These are phyloP conservation scores for Aricia agestis DNA, from an alignment of 1,140 invertebrate genomes.

Conservation along the genomic window DNA sequence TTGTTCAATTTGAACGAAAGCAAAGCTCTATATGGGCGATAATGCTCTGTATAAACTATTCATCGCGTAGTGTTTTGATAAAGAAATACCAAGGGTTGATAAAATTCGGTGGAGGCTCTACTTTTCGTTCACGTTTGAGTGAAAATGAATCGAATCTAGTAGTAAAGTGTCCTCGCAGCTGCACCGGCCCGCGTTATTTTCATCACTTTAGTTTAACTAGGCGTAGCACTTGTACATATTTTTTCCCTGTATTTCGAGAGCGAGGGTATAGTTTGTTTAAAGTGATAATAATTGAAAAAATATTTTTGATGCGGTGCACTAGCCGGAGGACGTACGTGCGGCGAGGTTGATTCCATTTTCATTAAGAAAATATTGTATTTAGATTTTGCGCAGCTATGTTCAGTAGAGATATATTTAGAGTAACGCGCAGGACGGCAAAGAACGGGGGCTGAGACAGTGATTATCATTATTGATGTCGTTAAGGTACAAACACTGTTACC, in stretches of 20 bases:
- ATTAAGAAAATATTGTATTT: background rate
- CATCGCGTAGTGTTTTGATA: too few relatives aligned
- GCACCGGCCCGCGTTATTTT: background rate
- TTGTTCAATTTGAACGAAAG: too few relatives aligned
- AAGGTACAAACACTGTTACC: too few relatives aligned
- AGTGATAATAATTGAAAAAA: background rate
- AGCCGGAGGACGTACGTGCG: background rate
- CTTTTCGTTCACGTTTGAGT: too few relatives aligned
- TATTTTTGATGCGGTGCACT: background rate
- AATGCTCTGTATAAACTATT: too few relatives aligned
- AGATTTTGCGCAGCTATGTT: background rate
- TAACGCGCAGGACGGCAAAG: background rate
- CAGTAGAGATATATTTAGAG: background rate
- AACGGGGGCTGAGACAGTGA: background rate
- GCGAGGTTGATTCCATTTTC: background rate
- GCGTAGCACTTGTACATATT: conserved; percentile 7
- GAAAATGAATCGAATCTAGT: too few relatives aligned
- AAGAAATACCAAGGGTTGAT: too few relatives aligned
- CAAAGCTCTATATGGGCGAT: too few relatives aligned
- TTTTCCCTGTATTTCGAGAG: background rate
- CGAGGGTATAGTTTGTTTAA: conserved; percentile 5
- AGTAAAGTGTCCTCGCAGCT: too few relatives aligned
- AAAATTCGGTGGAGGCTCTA: too few relatives aligned
- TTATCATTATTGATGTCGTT: too few relatives aligned
- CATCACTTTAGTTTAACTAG: background rate